Conservation (phyloP, 1,140 invertebrate species). For the Megathymus violae region DNA sequence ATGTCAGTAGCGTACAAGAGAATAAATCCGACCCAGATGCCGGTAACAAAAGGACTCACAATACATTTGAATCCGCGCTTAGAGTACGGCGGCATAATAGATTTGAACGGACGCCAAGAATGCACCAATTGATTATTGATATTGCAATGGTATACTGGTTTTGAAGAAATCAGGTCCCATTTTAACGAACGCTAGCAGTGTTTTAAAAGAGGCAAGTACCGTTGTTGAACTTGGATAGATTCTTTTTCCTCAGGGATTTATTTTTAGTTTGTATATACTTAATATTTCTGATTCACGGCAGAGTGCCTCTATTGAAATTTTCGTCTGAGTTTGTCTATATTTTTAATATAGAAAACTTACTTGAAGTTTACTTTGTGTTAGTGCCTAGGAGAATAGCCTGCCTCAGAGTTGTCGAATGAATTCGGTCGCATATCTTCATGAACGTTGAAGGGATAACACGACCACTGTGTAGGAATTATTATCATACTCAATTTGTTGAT, state of each 20-base stretch:
- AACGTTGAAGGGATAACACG: too few relatives aligned
- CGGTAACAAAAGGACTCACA: slow-evolving; percentile 61
- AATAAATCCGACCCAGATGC: slow-evolving; percentile 54
- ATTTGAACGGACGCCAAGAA: slow-evolving; percentile 72
- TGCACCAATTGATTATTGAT: slow-evolving; percentile 76
- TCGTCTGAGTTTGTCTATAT: too few relatives aligned
- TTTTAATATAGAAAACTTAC: too few relatives aligned
- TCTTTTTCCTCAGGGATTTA: not conserved
- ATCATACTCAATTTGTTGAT: too few relatives aligned
- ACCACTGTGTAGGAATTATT: too few relatives aligned
- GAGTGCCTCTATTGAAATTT: too few relatives aligned
- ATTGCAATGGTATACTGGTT: slow-evolving; percentile 74
- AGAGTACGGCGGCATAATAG: slow-evolving; percentile 64
- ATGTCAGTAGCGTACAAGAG: slow-evolving; percentile 28
- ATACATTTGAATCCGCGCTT: slow-evolving; percentile 70
- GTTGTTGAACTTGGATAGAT: not conserved
- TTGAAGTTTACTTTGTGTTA: too few relatives aligned
- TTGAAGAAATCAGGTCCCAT: slow-evolving; percentile 48
- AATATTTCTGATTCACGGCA: too few relatives aligned
- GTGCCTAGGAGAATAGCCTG: too few relatives aligned
- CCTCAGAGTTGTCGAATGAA: too few relatives aligned
- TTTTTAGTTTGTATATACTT: not conserved
- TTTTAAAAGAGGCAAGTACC: slow-evolving; percentile 22
- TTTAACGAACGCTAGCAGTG: slow-evolving; percentile 44
- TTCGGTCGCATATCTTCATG: too few relatives aligned